Evolutionary conservation across 2,888 invertebrate species (phyloP).

Genomic region (Allolobophora icterica): DNA sequence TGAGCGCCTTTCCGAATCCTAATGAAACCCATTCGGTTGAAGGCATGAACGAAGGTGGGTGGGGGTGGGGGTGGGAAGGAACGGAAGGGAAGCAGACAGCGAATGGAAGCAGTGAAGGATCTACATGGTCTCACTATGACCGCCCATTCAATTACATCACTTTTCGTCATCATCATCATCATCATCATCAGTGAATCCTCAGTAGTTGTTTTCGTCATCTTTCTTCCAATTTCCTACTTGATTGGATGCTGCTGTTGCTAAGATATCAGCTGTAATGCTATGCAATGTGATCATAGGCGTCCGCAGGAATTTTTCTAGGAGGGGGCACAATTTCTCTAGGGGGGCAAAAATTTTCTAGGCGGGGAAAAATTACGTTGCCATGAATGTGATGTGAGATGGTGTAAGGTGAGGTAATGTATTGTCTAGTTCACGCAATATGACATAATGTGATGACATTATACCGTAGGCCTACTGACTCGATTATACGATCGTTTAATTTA

Average conservation of each 20-base stretch:
- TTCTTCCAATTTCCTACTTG: background rate
- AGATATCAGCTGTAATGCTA: background rate
- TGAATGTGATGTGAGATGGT: background rate
- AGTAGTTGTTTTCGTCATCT: background rate
- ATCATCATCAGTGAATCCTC: background rate
- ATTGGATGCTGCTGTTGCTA: background rate
- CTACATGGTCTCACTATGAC: background rate
- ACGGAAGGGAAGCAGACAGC: background rate
- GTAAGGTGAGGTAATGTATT: background rate
- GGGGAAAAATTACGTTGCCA: too few relatives aligned
- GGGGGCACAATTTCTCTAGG: too few relatives aligned
- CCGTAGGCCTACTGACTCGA: too few relatives aligned
- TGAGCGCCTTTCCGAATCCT: background rate
- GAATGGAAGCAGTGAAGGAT: background rate
- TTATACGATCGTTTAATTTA: too few relatives aligned
- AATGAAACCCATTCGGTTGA: background rate
- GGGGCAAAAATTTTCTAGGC: too few relatives aligned
- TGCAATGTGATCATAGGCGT: too few relatives aligned
- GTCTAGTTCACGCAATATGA: background rate
- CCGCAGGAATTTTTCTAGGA: too few relatives aligned
- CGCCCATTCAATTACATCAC: background rate
- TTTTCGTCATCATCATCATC: background rate
- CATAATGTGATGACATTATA: background rate
- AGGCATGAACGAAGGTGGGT: background rate
- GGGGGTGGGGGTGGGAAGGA: background rate